These are phyloP conservation scores for Ochropleura leucogaster DNA, from an alignment of 2,888 invertebrate genomes.

Conservation along the genomic window DNA sequence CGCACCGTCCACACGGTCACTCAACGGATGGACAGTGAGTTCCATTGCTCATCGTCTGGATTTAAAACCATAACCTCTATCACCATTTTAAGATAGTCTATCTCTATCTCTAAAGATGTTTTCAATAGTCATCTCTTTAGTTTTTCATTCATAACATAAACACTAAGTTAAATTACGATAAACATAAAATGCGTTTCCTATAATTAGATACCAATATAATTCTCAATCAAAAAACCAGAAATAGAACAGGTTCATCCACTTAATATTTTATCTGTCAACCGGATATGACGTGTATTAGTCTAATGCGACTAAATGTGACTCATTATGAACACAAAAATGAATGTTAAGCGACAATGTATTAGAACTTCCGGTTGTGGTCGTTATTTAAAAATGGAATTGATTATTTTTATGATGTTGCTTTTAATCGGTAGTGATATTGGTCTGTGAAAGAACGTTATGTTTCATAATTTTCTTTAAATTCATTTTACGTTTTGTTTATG, in stretches of 20 bases:
- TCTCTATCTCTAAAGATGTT: too few species aligned
- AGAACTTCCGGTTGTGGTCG: slow-evolving; percentile 59
- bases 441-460: background rate
- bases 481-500: background rate
- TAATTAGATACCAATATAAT: slow-evolving; percentile 3
- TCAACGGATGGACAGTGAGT: too few species aligned
- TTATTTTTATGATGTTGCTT: slow-evolving; percentile 16
- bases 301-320: slow-evolving; percentile 65
- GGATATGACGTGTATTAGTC: slow-evolving; percentile 65
- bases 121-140: too few species aligned
- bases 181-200: slow-evolving; percentile 12
- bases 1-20: too few species aligned
- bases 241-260: slow-evolving; percentile 31
- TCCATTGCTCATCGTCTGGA: too few species aligned
- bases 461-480: background rate
- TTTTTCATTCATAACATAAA: background rate
- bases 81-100: too few species aligned
- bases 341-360: slow-evolving; percentile 55
- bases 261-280: slow-evolving; percentile 52
- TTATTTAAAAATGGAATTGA: slow-evolving; percentile 46
- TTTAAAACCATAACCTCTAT: too few species aligned
- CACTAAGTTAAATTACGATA: background rate
- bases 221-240: slow-evolving; percentile 18
- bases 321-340: slow-evolving; percentile 63
- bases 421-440: slow-evolving; percentile 1